These are phyloP conservation scores for Eonycteris spelaea DNA, from an alignment of 2,113 vertebrate genomes.

Conservation along the genomic window DNA sequence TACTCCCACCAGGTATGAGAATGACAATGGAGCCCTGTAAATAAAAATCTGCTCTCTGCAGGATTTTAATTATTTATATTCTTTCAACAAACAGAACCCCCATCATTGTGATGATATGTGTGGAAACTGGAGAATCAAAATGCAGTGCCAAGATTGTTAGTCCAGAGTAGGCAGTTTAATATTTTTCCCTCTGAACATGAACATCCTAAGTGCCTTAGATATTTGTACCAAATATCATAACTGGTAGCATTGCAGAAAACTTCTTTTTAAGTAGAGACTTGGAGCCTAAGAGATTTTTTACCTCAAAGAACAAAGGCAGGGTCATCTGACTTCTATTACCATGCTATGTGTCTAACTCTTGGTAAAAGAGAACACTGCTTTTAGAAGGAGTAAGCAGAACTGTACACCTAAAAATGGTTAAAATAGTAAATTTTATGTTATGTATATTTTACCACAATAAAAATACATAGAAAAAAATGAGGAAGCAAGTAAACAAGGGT, in stretches of 20 bases:
- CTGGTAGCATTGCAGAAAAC: background rate
- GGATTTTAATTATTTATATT: conserved; percentile 73
- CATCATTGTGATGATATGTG: background rate
- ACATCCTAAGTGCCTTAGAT: background rate
- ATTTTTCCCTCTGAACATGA: background rate
- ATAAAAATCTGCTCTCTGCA: conserved; percentile 60
- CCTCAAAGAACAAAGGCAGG: background rate
- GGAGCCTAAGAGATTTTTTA: background rate
- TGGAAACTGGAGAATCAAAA: conserved; percentile 51
- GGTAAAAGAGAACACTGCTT: background rate
- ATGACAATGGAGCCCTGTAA: conserved; percentile 62
- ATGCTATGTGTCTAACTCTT: background rate
- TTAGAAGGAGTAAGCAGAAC: background rate
- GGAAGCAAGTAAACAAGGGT: background rate
- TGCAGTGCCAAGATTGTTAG: background rate
- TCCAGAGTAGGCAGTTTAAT: background rate
- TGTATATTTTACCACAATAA: background rate
- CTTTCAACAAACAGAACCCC: conserved; percentile 57
- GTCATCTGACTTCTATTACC: background rate
- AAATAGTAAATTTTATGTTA: background rate
- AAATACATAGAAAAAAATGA: background rate
- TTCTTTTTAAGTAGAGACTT: background rate
- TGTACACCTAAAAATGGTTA: background rate
- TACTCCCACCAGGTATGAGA: conserved; percentile 56
- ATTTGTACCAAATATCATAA: background rate